A percentile compares a stretch with the other conserved stretches of the same genome.
phyloP scores from a whole-genome alignment of 2,888 invertebrate species.

The Nemapogon koenigi region DNA sequence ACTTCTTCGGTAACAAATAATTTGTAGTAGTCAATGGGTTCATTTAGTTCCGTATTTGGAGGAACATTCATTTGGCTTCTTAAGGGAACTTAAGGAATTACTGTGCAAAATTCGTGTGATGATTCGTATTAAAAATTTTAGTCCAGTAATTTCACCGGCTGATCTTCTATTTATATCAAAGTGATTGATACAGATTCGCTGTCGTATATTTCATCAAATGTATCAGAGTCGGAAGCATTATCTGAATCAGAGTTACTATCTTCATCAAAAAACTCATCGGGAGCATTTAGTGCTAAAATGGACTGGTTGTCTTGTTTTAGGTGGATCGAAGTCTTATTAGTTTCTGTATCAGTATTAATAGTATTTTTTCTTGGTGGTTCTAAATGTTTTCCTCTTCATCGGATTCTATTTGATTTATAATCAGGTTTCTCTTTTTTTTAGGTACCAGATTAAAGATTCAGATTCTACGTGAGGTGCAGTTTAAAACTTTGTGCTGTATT shows the following conservation, averaged over 20 bases:
- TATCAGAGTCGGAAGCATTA: not conserved
- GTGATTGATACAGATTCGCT: not conserved
- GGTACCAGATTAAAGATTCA: not conserved
- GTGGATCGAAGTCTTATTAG: not conserved
- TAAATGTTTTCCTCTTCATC: not conserved
- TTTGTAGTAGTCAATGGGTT: slow-evolving; percentile 14
- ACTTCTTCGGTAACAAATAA: slow-evolving; percentile 16
- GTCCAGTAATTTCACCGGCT: not conserved
- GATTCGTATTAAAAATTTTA: not conserved
- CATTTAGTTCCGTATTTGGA: not conserved
- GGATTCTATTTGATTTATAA: not conserved
- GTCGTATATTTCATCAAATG: not conserved
- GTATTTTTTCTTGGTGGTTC: not conserved
- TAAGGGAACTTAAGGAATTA: too few relatives aligned
- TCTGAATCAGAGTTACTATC: not conserved
- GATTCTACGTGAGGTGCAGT: not conserved
- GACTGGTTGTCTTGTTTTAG: not conserved
- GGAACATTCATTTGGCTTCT: not conserved
- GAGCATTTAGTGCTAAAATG: not conserved
- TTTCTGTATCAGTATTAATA: not conserved
- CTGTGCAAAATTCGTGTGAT: not conserved
- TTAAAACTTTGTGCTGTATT: not conserved
- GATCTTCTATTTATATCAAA: not conserved
- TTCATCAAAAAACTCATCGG: not conserved
- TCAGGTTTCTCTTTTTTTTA: not conserved